Evolutionary conservation across 2,113 vertebrate genomes (phyloP), one percentile per base, ranked within the genome.

Genomic region (Bubo bubo): DNA sequence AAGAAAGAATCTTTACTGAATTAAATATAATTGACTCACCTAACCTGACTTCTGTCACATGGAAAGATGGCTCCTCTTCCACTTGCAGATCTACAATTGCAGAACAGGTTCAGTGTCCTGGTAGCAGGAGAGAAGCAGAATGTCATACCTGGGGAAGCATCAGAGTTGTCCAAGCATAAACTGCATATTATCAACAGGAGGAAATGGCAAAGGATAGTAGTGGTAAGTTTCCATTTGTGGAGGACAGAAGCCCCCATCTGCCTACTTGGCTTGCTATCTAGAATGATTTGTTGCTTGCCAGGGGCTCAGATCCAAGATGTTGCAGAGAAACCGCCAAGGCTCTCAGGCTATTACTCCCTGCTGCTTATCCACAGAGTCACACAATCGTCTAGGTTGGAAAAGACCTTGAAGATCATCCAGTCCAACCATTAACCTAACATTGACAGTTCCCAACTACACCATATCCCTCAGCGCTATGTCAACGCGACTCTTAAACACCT

Each of bases 211-310:
- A 76, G 79, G 24, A 72, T 34, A 94, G 72, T 5, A 66, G 72
- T 58, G 37, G 39, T 89, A 64, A 30, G 18, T 66, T 86, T 77
- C 35, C 63, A 49, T 60, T 90, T 91, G 55, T 70, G 50, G 72
- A 84, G 80, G 80, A 77, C 68, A 72, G 53, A 73, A 95, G 83
- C 4, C 67, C 72, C 75, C 83, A 91, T 94, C 86, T 91, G 90
- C 67, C 39, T 72, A 8, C 63, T 94, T 96, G 93, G 72, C 91
- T 91, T 79, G 52, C 34, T 68, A 2, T 79, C 71, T 64, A 27
- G 53, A 92, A 43, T 0, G 0, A 50, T 79, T 45, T 67, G 30
- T 60, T 86, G 32, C 56, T 88, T 75, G 62, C 79, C 83, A 88
- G 53, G 15, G 83, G n/a, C 86, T 63, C 52, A 75, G 35, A 76